Evolutionary conservation across 1,140 invertebrate species (phyloP), one percentile per base, ranked within the genome.

Genomic region (Formica exsecta): DNA sequence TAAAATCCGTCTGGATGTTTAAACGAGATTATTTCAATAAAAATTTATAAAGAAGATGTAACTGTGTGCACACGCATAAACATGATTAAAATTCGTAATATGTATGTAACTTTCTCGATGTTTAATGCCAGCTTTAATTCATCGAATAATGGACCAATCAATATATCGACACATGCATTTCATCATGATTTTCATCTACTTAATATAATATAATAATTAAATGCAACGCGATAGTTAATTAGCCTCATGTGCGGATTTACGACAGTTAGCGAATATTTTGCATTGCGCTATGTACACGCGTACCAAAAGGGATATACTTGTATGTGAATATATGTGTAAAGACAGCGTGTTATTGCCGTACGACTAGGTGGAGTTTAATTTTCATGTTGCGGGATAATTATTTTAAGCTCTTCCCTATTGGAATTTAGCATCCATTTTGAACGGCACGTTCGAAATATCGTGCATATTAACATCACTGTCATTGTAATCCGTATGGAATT

Each of bases 361-460:
- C 19, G 36, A n/a, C 38, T 54, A 57, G 7, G 4, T 38, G 29
- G 19, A 83, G 29, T 48, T 81, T 74, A 71, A 83, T 38, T 74
- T 73, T 61, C 54, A 48, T 25, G 36, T 25, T 38, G 16, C 7
- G 68, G 22, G 54, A 44, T 74, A 83, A 83, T 83, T 83, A 73
- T 83, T 83, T 83, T 61, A 61, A 73, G 54, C 79, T 81, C 79
- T 81, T 25, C 5, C n/a, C 44, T 80, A 80, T 57, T 22, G 36
- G 36, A 44, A 80, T 80, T 80, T 70, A 57, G 44, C 36, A 16
- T 57, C n/a, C 32, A 70, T n/a, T 51, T 68, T 11, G 36, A 44
- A 9, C 59, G 41, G 13, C 9, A 41, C 36, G 64, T 2, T 54
- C 48, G 22, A 29, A 38, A 83, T 83, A 74, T 41, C 11, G 44